Evolutionary conservation across 2,888 invertebrate species (phyloP).

Genomic region (Xiphydria camelus): DNA sequence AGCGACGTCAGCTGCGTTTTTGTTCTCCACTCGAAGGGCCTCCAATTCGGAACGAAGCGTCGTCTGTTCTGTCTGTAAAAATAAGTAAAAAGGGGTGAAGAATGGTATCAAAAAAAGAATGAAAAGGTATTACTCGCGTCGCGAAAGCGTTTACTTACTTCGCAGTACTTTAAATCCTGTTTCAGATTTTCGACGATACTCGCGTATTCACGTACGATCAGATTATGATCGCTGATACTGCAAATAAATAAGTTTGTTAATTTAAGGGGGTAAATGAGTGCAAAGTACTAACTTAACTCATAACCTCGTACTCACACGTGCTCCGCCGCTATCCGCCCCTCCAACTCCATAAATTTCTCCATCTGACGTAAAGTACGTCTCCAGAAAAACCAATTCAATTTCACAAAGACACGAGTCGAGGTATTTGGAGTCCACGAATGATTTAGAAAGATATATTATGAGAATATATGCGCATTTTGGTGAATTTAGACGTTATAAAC

Average conservation of each 20-base stretch:
- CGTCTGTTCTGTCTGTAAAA: constrained; percentile 43
- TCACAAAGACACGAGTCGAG: too few species aligned
- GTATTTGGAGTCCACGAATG: too few species aligned
- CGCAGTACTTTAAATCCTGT: constrained; percentile 41
- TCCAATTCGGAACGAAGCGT: constrained; percentile 41
- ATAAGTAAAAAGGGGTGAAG: not conserved
- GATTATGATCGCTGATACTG: constrained; percentile 27
- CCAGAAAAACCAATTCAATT: too few species aligned
- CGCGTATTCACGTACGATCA: constrained; percentile 38
- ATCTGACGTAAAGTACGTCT: too few species aligned
- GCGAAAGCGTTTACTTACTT: constrained; percentile 28
- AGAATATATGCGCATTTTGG: too few species aligned
- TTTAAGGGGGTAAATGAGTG: too few species aligned
- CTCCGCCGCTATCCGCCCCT: constrained; percentile 11
- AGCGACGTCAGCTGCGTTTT: constrained; percentile 29
- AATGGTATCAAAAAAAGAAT: not conserved
- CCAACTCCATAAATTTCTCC: constrained; percentile 14
- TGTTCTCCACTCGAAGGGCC: constrained; percentile 33
- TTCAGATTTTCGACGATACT: constrained; percentile 34
- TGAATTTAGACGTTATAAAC: too few species aligned
- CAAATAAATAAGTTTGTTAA: too few species aligned
- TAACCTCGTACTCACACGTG: constrained; percentile 27
- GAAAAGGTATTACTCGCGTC: not conserved
- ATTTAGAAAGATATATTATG: too few species aligned
- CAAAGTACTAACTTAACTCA: constrained; percentile 2